phyloP scores from a whole-genome alignment of 23 tunicate genomes.

The Clavelina lepadiformis region DNA sequence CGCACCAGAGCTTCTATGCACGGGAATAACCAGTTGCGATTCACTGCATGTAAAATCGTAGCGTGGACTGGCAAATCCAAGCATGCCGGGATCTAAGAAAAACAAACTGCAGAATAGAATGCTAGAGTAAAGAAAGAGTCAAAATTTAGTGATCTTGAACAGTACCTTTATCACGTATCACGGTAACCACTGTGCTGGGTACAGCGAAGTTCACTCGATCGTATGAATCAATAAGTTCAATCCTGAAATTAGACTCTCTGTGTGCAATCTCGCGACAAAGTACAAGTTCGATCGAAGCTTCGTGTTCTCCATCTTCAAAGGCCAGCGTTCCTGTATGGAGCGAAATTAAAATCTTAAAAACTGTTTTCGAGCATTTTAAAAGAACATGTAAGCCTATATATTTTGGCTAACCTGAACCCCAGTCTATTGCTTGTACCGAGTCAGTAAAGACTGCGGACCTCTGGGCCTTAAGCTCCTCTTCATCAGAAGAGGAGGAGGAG shows the following conservation, averaged over 20 bases:
- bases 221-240: constrained; percentile 52
- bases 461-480: constrained; percentile 7
- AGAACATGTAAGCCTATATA: background rate
- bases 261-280: constrained; percentile 68
- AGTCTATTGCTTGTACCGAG: constrained; percentile 65
- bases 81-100: constrained; percentile 76
- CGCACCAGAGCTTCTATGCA: constrained; percentile 88
- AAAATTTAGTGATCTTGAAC: too few species aligned
- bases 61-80: constrained; percentile 81
- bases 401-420: constrained; percentile 76
- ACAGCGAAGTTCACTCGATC: constrained; percentile 50
- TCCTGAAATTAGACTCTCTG: constrained; percentile 63
- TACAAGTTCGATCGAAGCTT: constrained; percentile 66
- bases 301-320: constrained; percentile 79
- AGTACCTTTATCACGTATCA: constrained; percentile 80
- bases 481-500: constrained; percentile 27
- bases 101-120: background rate
- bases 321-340: constrained; percentile 54
- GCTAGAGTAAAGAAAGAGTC: too few species aligned
- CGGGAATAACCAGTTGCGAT: constrained; percentile 64
- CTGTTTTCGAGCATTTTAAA: too few species aligned
- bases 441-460: too few species aligned
- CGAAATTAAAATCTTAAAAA: too few species aligned
- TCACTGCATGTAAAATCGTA: constrained; percentile 74
- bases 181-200: constrained; percentile 69